Evolutionary conservation across 2,113 vertebrate genomes (phyloP), one percentile per base, ranked within the genome.

Genomic region (Edolisoma coerulescens): DNA sequence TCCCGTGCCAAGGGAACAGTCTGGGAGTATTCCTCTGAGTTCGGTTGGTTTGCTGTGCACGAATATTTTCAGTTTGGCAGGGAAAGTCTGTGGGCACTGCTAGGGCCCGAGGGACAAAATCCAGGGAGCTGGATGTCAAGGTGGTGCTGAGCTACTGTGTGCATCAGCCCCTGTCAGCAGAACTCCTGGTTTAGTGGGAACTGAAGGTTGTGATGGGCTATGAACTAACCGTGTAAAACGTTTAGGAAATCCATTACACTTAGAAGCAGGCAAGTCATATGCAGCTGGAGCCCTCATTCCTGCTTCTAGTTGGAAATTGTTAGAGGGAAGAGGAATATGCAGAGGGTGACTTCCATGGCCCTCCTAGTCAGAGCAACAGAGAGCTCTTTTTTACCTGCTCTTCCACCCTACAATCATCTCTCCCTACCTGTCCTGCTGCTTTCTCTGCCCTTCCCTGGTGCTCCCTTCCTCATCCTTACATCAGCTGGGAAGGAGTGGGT

Each of bases 11-110:
- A 21, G 50, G 2, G 53, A 68, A 7, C 15, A 1, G 6, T 11
- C 16, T 0, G 18, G 24, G 27, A 59, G 22, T 1, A 0, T 47
- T 67, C 39, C 54, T 10, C 54, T 4, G 21, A 7, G 30, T 39
- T 73, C 20, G 5, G 9, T 7, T 23, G 54, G 18, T 64, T 60
- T 23, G 65, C 35, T 24, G 80, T 1, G 45, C 37, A 2, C 39
- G 39, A 14, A 5, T 35, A 5, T 32, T 35, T 70, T 35, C 39
- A 1, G 52, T 21, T 81, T 37, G 89, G 68, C 27, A 3, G 64
- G n/a, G 47, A 15, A 35, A 10, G 53, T 1, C 57, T 16, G 39
- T 13, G 49, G 5, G 47, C 6, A 4, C n/a, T 32, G 53, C 47
- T 37, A 2, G 50, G 24, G 39, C 22, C 39, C 3, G 35, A 16